phyloP scores from a whole-genome alignment of 2,113 vertebrate genomes.

The Gasterosteus nipponicus region DNA sequence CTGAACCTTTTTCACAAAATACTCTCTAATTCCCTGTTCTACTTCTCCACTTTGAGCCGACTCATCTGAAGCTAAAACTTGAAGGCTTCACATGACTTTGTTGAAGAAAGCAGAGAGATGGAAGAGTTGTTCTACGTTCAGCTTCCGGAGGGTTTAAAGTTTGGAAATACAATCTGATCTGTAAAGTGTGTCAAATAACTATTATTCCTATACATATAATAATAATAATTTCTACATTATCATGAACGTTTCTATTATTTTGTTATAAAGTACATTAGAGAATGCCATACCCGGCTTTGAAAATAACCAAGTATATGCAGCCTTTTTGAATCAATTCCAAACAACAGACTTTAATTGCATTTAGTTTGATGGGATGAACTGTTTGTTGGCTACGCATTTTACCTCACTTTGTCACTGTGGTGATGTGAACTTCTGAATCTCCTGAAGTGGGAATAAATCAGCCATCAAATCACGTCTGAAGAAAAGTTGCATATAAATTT shows the following conservation, averaged over 20 bases:
- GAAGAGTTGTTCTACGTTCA: constrained; percentile 7
- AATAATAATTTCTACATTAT: not conserved
- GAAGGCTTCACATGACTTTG: not conserved
- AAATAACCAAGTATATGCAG: not conserved
- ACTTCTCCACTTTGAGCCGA: constrained; percentile 25
- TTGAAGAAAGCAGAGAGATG: constrained; percentile 16
- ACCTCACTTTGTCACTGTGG: not conserved
- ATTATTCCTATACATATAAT: not conserved
- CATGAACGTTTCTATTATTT: not conserved
- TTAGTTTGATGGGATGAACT: too few relatives aligned
- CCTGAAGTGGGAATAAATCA: not conserved
- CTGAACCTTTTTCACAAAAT: constrained; percentile 48
- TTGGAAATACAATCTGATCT: constrained; percentile 5
- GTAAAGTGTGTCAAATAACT: constrained; percentile 3
- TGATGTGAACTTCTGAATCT: not conserved
- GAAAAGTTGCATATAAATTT: constrained; percentile 17
- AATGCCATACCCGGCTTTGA: not conserved
- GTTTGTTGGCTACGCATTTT: not conserved
- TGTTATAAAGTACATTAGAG: not conserved
- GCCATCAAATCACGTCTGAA: constrained; percentile 8
- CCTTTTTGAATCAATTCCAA: not conserved
- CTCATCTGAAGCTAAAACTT: constrained; percentile 20
- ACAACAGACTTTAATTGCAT: not conserved
- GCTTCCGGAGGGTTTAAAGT: constrained; percentile 7
- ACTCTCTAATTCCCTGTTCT: constrained; percentile 61